A percentile compares a stretch with the other conserved stretches of the same genome.
phyloP scores from a whole-genome alignment of 2,797 vertebrate genomes.

The Girardinus metallicus region DNA sequence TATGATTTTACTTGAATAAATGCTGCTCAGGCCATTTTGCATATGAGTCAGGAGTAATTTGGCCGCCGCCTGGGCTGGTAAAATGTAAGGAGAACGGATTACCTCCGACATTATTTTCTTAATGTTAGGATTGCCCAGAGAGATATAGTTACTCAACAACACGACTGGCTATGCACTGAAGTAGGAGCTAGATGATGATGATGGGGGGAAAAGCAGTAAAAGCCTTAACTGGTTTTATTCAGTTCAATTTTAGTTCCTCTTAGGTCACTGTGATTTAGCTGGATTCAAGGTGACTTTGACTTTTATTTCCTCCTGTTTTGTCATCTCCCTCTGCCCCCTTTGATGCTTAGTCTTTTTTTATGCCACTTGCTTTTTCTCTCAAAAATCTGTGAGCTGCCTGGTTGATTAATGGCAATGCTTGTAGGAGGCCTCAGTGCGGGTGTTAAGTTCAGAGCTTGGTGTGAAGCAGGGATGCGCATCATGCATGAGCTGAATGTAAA shows the following conservation, averaged over 20 bases:
- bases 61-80: background rate
- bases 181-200: background rate
- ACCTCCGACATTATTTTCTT: background rate
- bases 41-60: background rate
- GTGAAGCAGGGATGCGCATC: constrained; percentile 29
- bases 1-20: background rate
- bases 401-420: constrained; percentile 77
- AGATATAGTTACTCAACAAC: background rate
- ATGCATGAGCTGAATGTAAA: constrained; percentile 41
- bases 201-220: background rate
- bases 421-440: constrained; percentile 49
- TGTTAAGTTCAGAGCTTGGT: constrained; percentile 62
- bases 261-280: constrained; percentile 49
- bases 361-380: constrained; percentile 64
- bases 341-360: constrained; percentile 68
- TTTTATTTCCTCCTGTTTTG: constrained; percentile 35
- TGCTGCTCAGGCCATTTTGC: background rate
- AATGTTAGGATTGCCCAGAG: background rate
- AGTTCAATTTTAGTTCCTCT: constrained; percentile 33
- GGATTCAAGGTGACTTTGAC: constrained; percentile 75
- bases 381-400: constrained; percentile 54
- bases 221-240: background rate
- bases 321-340: constrained; percentile 20
- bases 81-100: background rate
- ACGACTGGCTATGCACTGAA: background rate